Conservation (phyloP, 2,888 invertebrate species). For the Synanthedon tipuliformis region DNA sequence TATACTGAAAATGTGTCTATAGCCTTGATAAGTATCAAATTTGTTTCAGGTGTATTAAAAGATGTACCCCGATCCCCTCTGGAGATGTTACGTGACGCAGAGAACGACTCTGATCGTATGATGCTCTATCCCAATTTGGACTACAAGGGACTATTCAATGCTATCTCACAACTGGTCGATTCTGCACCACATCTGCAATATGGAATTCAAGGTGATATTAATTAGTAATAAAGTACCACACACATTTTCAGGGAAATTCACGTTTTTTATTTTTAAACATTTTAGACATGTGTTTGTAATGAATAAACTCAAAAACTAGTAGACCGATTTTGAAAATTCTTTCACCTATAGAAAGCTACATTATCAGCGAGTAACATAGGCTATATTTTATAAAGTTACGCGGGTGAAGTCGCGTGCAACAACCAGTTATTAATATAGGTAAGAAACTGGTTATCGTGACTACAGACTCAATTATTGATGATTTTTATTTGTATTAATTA, state of each 20-base stretch:
- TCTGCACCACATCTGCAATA: constrained; percentile 92
- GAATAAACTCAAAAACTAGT: too few species aligned
- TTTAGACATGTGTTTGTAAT: too few species aligned
- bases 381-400: too few species aligned
- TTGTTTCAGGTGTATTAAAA: constrained; percentile 85
- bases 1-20: neutral
- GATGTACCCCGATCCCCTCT: constrained; percentile 95
- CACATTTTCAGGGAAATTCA: too few species aligned
- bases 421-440: too few species aligned
- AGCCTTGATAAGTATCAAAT: neutral
- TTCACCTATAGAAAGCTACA: too few species aligned
- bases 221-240: too few species aligned
- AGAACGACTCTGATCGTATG: constrained; percentile 88
- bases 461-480: neutral
- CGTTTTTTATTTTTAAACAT: too few species aligned
- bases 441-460: too few species aligned
- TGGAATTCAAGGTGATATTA: constrained; percentile 79
- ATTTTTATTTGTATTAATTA: constrained; percentile 1
- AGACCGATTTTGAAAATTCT: too few species aligned
- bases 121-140: constrained; percentile 95
- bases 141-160: constrained; percentile 95
- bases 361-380: too few species aligned
- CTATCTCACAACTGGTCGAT: constrained; percentile 90
- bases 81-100: constrained; percentile 89
- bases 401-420: too few species aligned